Evolutionary conservation across 2,797 vertebrate species (phyloP).

Genomic region (Mus caroli): DNA sequence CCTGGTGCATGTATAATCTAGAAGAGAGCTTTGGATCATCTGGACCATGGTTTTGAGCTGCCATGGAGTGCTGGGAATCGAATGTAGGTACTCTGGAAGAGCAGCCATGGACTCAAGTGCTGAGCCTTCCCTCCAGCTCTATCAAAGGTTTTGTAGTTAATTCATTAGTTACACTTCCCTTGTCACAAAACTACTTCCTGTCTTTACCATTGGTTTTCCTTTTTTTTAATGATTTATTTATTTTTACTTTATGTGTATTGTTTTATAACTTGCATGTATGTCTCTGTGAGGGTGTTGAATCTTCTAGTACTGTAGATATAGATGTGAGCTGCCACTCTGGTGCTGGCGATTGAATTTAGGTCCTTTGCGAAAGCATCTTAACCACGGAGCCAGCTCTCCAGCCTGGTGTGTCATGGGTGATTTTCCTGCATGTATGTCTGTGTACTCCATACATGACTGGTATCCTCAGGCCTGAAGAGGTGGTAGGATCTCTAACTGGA

Average conservation of each 20-base stretch:
- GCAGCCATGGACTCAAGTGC: not conserved
- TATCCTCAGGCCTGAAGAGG: not conserved
- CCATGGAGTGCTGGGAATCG: not conserved
- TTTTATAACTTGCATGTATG: not conserved
- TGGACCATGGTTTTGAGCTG: not conserved
- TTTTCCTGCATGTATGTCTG: not conserved
- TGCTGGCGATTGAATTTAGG: not conserved
- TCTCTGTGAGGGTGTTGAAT: not conserved
- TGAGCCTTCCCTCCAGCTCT: not conserved
- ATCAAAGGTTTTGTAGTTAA: not conserved
- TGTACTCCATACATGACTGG: not conserved
- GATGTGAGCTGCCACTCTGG: not conserved
- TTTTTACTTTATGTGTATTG: not conserved
- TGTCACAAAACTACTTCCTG: not conserved
- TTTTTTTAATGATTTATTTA: not conserved
- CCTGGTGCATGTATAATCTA: not conserved
- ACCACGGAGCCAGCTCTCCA: not conserved
- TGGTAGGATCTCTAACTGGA: not conserved
- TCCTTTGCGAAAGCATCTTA: not conserved
- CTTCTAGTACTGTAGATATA: not conserved
- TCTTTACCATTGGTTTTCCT: not conserved
- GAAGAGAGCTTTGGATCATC: not conserved
- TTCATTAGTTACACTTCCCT: not conserved
- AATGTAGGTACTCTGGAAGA: not conserved
- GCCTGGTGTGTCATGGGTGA: not conserved